Evolutionary conservation across 2,113 vertebrate species (phyloP).

Genomic region (Dryoscopus gambensis): DNA sequence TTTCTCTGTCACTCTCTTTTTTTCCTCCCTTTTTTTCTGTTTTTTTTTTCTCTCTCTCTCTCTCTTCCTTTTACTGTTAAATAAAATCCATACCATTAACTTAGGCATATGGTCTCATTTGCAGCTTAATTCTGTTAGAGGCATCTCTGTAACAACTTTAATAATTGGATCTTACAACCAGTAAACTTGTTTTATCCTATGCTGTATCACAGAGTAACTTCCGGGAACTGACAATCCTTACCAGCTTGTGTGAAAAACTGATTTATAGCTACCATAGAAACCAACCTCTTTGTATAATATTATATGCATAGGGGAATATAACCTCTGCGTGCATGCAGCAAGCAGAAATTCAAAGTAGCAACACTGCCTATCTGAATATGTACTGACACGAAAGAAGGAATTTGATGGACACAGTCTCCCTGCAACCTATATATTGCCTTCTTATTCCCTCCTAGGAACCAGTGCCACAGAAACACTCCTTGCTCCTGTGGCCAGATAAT

Average conservation of each 20-base stretch:
- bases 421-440: neutral
- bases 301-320: neutral
- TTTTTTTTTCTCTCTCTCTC: neutral
- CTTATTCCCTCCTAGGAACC: neutral
- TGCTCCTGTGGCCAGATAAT: neutral
- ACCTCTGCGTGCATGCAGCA: neutral
- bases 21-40: fast-evolving
- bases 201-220: neutral
- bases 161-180: fast-evolving
- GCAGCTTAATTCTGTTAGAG: neutral
- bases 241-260: neutral
- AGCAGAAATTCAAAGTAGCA: neutral
- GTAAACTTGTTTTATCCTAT: neutral
- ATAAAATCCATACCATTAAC: neutral
- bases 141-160: neutral
- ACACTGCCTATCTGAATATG: neutral
- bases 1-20: neutral
- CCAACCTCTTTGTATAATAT: neutral
- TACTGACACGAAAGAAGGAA: neutral
- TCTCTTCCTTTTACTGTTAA: neutral
- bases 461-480: neutral
- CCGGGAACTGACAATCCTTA: neutral
- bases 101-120: too few species aligned
- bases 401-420: neutral
- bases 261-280: neutral